Evolutionary conservation across 2,113 vertebrate genomes (phyloP).

Genomic region (Lathamus discolor): DNA sequence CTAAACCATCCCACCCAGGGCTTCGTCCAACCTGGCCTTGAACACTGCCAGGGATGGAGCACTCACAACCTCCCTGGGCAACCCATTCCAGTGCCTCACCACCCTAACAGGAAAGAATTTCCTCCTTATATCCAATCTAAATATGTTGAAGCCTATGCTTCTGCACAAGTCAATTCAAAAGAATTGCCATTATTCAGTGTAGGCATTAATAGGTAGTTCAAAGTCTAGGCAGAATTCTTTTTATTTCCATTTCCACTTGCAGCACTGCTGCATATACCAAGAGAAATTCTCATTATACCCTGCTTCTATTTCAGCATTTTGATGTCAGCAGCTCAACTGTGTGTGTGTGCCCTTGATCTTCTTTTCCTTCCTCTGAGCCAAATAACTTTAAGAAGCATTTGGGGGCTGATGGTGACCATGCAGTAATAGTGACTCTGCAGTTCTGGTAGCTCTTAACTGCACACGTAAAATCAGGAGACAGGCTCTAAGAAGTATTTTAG

Average conservation of each 20-base stretch:
- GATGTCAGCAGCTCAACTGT: not conserved
- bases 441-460: not conserved
- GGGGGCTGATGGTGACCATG: not conserved
- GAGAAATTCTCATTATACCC: not conserved
- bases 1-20: too few species aligned
- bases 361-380: not conserved
- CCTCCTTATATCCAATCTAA: too few species aligned
- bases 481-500: not conserved
- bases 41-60: too few species aligned
- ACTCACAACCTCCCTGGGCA: too few species aligned
- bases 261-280: fast-evolving
- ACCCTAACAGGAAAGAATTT: too few species aligned
- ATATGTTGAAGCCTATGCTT: not conserved
- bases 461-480: not conserved
- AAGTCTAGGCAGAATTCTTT: not conserved
- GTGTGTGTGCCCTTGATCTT: not conserved
- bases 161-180: not conserved
- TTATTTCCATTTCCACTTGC: not conserved
- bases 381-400: not conserved
- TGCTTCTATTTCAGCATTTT: not conserved
- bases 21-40: too few species aligned
- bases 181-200: not conserved
- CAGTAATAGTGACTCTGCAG: not conserved
- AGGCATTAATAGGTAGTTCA: not conserved
- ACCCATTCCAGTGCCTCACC: too few species aligned